Conservation (phyloP, 2,888 invertebrate genomes). For the Drosophila neotestacea region DNA sequence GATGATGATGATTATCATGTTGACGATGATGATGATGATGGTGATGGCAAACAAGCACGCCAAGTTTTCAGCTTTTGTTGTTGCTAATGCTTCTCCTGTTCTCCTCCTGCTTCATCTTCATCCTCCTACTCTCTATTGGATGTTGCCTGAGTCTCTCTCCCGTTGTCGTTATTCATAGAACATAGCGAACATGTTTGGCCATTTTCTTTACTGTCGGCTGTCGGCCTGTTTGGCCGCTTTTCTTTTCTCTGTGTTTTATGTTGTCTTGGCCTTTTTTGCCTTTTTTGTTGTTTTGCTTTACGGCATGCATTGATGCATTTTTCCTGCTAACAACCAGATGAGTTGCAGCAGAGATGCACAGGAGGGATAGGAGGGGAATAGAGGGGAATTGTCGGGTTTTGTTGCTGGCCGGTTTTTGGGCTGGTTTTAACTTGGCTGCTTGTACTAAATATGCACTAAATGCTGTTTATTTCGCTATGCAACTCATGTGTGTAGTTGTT, state of each 20-base stretch:
- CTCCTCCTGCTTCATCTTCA: not conserved
- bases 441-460: conserved; percentile 76
- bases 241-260: conserved; percentile 63
- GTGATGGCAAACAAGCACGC: conserved; percentile 73
- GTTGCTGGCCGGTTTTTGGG: conserved; percentile 56
- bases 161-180: conserved; percentile 59
- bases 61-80: conserved; percentile 63
- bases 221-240: conserved; percentile 74
- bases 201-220: conserved; percentile 59
- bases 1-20: conserved; percentile 10
- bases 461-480: conserved; percentile 65
- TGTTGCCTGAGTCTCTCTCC: conserved; percentile 20
- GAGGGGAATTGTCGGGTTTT: conserved; percentile 26
- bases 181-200: conserved; percentile 65
- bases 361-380: conserved; percentile 1
- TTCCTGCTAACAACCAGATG: conserved; percentile 76
- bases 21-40: conserved; percentile 22
- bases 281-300: conserved; percentile 35
- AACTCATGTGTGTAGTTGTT: conserved; percentile 35
- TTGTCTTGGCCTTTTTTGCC: conserved; percentile 64
- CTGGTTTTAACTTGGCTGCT: conserved; percentile 55
- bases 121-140: not conserved
- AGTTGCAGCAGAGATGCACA: conserved; percentile 14
- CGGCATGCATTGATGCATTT: conserved; percentile 79
- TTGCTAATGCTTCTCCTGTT: conserved; percentile 28